Conservation (phyloP, 1,140 invertebrate genomes). For the Hyles euphorbiae region DNA sequence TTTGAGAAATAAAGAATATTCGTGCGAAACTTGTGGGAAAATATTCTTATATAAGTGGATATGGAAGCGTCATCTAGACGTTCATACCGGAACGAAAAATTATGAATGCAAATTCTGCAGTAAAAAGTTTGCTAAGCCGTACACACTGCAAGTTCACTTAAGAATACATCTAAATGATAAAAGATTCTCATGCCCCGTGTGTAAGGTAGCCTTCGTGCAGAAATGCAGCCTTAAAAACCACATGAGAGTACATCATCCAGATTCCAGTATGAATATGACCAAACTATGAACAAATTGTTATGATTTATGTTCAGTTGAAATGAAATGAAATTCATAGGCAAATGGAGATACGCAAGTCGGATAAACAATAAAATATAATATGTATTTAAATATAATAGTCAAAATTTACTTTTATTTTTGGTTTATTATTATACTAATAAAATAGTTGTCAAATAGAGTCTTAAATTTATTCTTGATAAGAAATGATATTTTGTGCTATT, state of each 20-base stretch:
- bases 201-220: constrained; percentile 38
- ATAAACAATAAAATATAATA: too few relatives aligned
- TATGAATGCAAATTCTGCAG: constrained; percentile 79
- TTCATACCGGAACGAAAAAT: constrained; percentile 80
- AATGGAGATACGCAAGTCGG: too few relatives aligned
- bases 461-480: too few relatives aligned
- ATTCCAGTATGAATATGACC: too few relatives aligned
- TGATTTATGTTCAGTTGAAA: constrained; percentile 12
- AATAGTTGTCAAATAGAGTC: too few relatives aligned
- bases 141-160: constrained; percentile 60
- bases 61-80: constrained; percentile 41
- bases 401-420: too few relatives aligned
- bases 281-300: too few relatives aligned
- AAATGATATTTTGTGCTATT: too few relatives aligned
- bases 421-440: too few relatives aligned
- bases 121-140: constrained; percentile 70
- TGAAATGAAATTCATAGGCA: too few relatives aligned
- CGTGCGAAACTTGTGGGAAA: constrained; percentile 14
- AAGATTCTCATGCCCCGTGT: constrained; percentile 27
- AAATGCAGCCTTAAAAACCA: constrained; percentile 30
- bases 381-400: too few relatives aligned
- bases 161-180: constrained; percentile 68
- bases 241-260: constrained; percentile 13
- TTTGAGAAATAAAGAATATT: constrained; percentile 11
- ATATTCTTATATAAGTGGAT: constrained; percentile 33